Evolutionary conservation across 2,888 invertebrate species (phyloP), one percentile per base, ranked within the genome.

Genomic region (Lepidocyrtinus sp.): DNA sequence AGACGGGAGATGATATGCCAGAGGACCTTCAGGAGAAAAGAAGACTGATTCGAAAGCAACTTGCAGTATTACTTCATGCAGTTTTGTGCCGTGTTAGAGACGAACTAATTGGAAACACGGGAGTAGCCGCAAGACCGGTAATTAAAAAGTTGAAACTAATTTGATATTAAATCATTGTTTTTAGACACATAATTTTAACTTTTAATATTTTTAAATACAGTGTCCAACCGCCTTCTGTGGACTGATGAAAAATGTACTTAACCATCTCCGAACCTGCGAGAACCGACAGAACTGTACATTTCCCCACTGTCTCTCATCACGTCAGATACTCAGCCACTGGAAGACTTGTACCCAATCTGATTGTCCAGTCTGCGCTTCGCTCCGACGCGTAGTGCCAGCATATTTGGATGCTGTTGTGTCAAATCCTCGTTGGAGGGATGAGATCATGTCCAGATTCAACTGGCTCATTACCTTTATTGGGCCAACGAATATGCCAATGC

Each of bases 291-390:
- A 46, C 19, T 82, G 82, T 61, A 22, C 75, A n/a, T 64, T 64
- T 24, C 72, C 74, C 36, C 79, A 79, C 36, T 82, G 82, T 50
- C 26, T 69, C n/a, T 75, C 82, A 2, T 75, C 79, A 0, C 46
- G 82, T 17, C 82, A 82, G 24, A 79, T 82, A n/a, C 69, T 82
- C 15, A 69, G 63, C 59, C 82, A 82, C 21, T 82, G 82, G 82
- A 79, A 82, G 50, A n/a, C 27, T 24, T 79, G 82, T 36, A 69
- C 59, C 50, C 79, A 73, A 25, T n/a, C 55, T 0, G 75, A 79
- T 62, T 82, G 82, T 45, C 79, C 82, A 12, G 79, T 79, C 0
- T 82, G 82, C 36, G 69, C 72, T 19, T 46, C 64, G 2, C 50
- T 79, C n/a, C 26, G 79, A 7, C n/a, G 75, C 2, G 72, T 79